Evolutionary conservation across 2,797 vertebrate species (phyloP).

Genomic region (Nyctalus aviator): DNA sequence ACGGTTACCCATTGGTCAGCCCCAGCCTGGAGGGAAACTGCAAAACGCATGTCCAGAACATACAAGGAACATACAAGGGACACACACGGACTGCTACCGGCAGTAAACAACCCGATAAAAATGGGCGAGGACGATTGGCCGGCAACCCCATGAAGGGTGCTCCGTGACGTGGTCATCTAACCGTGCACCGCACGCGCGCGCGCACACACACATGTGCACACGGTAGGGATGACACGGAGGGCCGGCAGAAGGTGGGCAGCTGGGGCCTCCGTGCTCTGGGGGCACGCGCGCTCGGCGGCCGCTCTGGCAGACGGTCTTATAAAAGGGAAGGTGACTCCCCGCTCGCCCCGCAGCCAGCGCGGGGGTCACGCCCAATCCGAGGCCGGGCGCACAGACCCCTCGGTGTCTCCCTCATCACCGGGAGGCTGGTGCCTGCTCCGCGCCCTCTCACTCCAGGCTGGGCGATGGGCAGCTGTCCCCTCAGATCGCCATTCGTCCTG

Average conservation of each 20-base stretch:
- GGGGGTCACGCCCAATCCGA: no score
- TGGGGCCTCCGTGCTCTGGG: not conserved
- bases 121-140: not conserved
- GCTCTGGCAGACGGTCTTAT: not conserved
- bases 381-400: accelerated
- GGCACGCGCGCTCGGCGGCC: accelerated
- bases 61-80: no score
- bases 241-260: not conserved
- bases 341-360: no score
- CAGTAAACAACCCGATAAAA: not conserved
- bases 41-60: not conserved
- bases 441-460: not conserved
- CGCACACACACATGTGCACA: not conserved
- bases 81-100: no score
- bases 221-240: no score
- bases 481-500: accelerated
- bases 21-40: not conserved
- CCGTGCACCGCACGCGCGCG: not conserved
- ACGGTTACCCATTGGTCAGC: not conserved
- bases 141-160: not conserved
- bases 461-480: not conserved
- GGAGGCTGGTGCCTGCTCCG: not conserved
- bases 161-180: no score
- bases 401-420: not conserved
- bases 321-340: no score